Conservation (phyloP, 2,888 invertebrate species). For the Acrobasis suavella region DNA sequence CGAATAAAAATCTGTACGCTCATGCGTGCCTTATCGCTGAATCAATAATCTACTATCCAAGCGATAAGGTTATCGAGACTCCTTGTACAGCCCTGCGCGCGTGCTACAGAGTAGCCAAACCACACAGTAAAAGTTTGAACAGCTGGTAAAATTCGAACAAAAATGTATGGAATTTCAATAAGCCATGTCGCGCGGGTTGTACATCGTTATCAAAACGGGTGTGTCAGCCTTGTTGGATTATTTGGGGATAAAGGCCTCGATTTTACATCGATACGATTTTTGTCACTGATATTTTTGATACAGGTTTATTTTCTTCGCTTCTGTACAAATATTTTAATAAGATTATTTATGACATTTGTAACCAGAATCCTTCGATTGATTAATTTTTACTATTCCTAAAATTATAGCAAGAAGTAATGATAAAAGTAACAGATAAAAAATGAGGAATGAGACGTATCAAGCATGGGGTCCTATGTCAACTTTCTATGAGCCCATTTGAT, state of each 20-base stretch:
- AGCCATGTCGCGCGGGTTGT: conserved; percentile 52
- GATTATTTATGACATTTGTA: neutral
- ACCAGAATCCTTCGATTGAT: neutral
- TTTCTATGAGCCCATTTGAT: too few relatives aligned
- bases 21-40: conserved; percentile 63
- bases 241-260: conserved; percentile 56
- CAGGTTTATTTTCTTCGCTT: neutral
- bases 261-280: conserved; percentile 35
- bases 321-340: neutral
- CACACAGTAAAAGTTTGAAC: conserved; percentile 41
- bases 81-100: conserved; percentile 48
- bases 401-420: neutral
- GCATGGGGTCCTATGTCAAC: too few relatives aligned
- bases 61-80: conserved; percentile 57
- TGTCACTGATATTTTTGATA: conserved; percentile 14
- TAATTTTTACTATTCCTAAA: neutral
- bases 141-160: conserved; percentile 24
- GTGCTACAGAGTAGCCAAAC: conserved; percentile 53
- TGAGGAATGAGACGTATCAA: too few relatives aligned
- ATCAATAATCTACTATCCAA: conserved; percentile 74
- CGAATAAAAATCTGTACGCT: conserved; percentile 63
- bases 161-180: conserved; percentile 34
- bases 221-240: conserved; percentile 57
- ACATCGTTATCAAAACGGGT: conserved; percentile 42
- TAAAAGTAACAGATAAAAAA: too few relatives aligned